phyloP scores from a whole-genome alignment of 2,113 vertebrate species.

The Zosterops japonicus region DNA sequence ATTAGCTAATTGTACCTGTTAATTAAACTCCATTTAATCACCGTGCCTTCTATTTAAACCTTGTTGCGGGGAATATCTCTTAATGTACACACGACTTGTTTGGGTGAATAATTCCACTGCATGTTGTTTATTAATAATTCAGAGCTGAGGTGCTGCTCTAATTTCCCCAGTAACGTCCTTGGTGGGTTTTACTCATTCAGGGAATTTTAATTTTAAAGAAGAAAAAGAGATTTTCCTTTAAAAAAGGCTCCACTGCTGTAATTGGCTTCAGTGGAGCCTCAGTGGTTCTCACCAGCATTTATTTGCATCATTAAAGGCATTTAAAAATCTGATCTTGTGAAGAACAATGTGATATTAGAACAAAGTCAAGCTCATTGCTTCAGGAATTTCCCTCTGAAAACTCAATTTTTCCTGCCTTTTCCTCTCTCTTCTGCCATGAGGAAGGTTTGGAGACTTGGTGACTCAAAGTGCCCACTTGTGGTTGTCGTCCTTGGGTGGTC shows the following conservation, averaged over 20 bases:
- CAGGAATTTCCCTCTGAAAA: neutral
- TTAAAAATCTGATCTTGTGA: neutral
- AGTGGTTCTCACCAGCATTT: neutral
- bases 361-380: neutral
- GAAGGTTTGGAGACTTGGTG: neutral
- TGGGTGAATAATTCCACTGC: neutral
- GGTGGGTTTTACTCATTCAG: neutral
- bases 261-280: neutral
- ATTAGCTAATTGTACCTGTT: neutral
- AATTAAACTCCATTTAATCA: conserved; percentile 26
- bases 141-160: neutral
- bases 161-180: neutral
- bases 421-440: neutral
- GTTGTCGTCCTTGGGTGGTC: neutral
- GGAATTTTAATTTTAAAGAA: neutral
- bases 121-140: neutral
- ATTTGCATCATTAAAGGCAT: neutral
- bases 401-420: neutral
- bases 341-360: neutral
- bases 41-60: neutral
- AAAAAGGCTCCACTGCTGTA: neutral
- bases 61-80: neutral
- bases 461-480: accelerated
- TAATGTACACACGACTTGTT: neutral
- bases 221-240: neutral